Evolutionary conservation across 2,888 invertebrate genomes (phyloP).

Genomic region (Nesidiocoris tenuis): DNA sequence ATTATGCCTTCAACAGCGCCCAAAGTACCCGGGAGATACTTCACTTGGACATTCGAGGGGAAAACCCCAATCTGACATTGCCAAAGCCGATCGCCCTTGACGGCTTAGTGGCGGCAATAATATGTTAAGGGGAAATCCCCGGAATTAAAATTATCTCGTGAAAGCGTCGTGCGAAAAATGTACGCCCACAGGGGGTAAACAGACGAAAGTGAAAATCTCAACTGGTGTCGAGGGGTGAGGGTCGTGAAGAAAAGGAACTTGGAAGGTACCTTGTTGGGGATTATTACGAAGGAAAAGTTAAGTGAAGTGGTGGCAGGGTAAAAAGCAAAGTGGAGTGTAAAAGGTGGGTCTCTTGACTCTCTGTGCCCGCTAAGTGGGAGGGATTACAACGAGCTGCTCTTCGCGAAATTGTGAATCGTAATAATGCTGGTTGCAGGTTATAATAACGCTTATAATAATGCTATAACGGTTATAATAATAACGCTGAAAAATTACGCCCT

Average conservation of each 20-base stretch:
- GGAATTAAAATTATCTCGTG: background rate
- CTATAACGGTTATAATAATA: too few relatives aligned
- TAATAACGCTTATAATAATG: too few relatives aligned
- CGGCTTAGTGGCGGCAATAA: too few relatives aligned
- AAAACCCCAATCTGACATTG: background rate
- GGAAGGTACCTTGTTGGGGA: background rate
- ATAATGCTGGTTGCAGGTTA: too few relatives aligned
- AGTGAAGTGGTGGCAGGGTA: background rate
- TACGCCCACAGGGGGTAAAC: background rate
- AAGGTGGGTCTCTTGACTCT: constrained; percentile 2
- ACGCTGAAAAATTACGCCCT: too few relatives aligned
- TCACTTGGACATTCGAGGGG: background rate
- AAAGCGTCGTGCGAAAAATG: background rate
- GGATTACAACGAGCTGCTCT: too few relatives aligned
- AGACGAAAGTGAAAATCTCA: background rate
- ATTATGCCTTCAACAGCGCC: background rate
- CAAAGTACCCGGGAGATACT: background rate
- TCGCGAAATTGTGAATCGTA: background rate
- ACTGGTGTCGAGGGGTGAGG: background rate
- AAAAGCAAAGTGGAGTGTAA: background rate
- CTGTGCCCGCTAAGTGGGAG: background rate
- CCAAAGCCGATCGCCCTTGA: background rate
- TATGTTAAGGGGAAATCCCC: background rate
- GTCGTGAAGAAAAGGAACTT: background rate
- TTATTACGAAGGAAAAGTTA: background rate